Base-by-base conservation (phyloP, 2,113 vertebrate genomes). In the Rhineura floridana region DNA sequence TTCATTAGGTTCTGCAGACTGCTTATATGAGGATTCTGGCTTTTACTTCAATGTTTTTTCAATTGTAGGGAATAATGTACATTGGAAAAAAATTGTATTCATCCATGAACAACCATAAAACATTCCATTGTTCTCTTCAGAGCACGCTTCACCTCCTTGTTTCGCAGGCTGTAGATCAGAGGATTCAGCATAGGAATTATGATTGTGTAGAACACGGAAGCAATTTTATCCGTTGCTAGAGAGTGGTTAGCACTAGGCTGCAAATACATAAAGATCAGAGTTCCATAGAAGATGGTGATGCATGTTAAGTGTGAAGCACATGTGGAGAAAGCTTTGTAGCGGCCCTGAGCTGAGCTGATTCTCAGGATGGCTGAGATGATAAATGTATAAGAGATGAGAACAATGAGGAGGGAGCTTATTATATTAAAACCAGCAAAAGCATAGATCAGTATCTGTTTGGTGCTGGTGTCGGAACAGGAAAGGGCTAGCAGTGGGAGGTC, bases 381-480 rank as follows among this genome's bases (percentile, higher is more conserved):
- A n/a, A 90, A 92, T 28, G 77, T 48, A 1, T 93, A 95, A 39
- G 94, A 95, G 81, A 94, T 63, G 70, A 93, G 69, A 70, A 95
- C 93, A 88, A 93, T 92, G 28, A 95, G 92, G 42, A 93, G 91
- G 63, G 93, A 94, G 63, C 92, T 92, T 88, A 95, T 89, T 50
- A 94, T 92, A 75, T 92, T 92, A 84, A 95, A 94, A 19, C 92
- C 94, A 39, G 93, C 94, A 52, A 95, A n/a, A n/a, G 88, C 92
- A 2, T 94, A 95, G 1, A 95, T 85, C 76, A 95, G 5, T 33
- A 93, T 91, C 83, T 93, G 91, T 0, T 92, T 95, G 42, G 92
- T 33, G 67, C 88, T 83, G 42, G 91, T 95, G 33, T 93, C 90
- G 13, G 93, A 95, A n/a, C 95, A 93, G 33, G 95, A 95, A 5